These are phyloP conservation scores for Drosophila austrosaltans DNA, from an alignment of 2,888 invertebrate genomes.

Conservation along the genomic window DNA sequence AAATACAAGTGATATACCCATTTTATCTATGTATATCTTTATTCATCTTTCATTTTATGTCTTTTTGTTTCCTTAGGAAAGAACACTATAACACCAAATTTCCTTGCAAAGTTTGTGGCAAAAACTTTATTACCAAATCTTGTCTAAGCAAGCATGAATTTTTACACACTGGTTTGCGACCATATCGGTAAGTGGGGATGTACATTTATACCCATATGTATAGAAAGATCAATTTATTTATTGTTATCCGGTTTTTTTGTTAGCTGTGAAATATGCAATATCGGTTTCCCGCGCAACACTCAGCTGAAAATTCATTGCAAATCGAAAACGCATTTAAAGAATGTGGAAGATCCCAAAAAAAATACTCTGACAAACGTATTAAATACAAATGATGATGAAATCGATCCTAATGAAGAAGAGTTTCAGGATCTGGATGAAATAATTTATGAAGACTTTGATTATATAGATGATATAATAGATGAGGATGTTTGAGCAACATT, in stretches of 20 bases:
- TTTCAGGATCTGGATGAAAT: slow-evolving; percentile 7
- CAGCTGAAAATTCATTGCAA: slow-evolving; percentile 17
- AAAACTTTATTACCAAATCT: slow-evolving; percentile 14
- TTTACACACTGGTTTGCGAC: slow-evolving; percentile 21
- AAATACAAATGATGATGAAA: not conserved
- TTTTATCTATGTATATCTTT: not conserved
- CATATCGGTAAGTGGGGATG: slow-evolving; percentile 15
- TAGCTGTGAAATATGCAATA: slow-evolving; percentile 30
- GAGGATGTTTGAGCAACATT: not conserved
- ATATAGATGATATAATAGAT: slow-evolving; percentile 1
- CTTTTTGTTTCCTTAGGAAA: not conserved
- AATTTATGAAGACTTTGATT: slow-evolving; percentile 10
- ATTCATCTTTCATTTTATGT: not conserved
- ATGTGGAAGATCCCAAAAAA: not conserved
- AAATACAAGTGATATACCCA: not conserved
- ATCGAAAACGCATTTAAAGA: slow-evolving; percentile 2
- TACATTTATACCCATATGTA: not conserved
- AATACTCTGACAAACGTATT: not conserved
- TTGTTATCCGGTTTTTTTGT: not conserved
- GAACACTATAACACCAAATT: not conserved
- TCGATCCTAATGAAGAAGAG: not conserved
- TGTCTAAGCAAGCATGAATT: slow-evolving; percentile 19
- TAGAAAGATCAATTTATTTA: not conserved
- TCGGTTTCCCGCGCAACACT: not conserved
- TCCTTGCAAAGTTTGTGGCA: slow-evolving; percentile 17